Evolutionary conservation across 2,888 invertebrate species (phyloP), one percentile per base, ranked within the genome.

Genomic region (Cyclophora albipunctata): DNA sequence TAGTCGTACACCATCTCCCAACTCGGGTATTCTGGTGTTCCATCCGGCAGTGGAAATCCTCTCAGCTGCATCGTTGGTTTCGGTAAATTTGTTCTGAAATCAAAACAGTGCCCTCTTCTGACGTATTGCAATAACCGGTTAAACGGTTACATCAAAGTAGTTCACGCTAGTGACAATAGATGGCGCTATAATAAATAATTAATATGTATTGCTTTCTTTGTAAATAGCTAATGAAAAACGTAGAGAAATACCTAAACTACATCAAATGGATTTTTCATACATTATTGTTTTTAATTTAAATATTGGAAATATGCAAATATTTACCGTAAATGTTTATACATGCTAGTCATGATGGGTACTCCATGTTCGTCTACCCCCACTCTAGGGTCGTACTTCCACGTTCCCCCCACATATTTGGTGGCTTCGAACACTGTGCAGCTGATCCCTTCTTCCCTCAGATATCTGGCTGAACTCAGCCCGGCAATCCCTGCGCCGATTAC

Each of bases 11-110:
- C 84, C 6, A 67, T 58, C 34, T 73, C 54, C 77, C 84, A 73
- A 33, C 69, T 72, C 0, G 84, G 84, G 56, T 72, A 88, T 0
- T 81, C 81, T 7, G 85, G 84, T 1, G 91, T 83, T 45, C 75
- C 90, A 53, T 84, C 90, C 2, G 91, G 90, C 67, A 92, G 92
- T 3, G 91, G 90, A 70, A 91, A 94, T 52, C 92, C 94, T 20
- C 91, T 90, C 69, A 92, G 96, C 58, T 91, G 91, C 96, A 96
- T 96, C 5, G 94, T 89, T 75, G 94, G 93, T 54, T 93, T 92
- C 0, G 96, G 95, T 2, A 96, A 89, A 79, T 96, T 96, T 0
- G 95, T 95, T 62, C 87, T 86, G 71, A 4, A 80, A 78, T 48
- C 55, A 35, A 53, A 35, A 45, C 34, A 40, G 52, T 2, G 20